Conservation (phyloP, 2,113 vertebrate genomes). For the Microtus oregoni region DNA sequence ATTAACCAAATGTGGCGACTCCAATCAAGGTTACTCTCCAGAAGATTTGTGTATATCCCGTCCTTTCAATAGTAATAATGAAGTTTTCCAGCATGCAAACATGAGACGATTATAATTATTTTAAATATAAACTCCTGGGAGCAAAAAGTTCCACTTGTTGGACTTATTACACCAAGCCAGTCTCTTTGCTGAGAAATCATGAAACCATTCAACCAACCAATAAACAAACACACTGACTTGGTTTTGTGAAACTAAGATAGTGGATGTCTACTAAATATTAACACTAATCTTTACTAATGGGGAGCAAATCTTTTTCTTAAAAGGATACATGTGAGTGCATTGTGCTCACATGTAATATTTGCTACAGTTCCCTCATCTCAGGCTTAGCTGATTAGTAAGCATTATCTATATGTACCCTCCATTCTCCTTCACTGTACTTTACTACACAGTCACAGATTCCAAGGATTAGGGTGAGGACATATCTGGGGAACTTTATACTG, state of each 20-base stretch:
- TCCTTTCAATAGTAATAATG: slow-evolving; percentile 71
- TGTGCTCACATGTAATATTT: not conserved
- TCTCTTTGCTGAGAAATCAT: not conserved
- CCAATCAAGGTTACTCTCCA: slow-evolving; percentile 54
- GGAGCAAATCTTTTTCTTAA: not conserved
- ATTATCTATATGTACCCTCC: not conserved
- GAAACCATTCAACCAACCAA: not conserved
- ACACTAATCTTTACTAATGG: not conserved
- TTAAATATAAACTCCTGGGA: not conserved
- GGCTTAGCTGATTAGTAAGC: not conserved
- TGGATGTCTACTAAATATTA: slow-evolving; percentile 17
- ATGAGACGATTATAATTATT: not conserved
- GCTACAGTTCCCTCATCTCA: not conserved
- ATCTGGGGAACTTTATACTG: not conserved
- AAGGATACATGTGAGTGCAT: not conserved
- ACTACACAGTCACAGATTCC: not conserved
- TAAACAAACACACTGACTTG: not conserved
- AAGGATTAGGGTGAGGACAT: not conserved
- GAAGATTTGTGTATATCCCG: slow-evolving; percentile 47
- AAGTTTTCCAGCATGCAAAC: not conserved
- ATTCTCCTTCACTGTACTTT: not conserved
- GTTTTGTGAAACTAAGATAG: slow-evolving; percentile 28
- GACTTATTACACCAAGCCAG: not conserved
- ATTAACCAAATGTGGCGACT: slow-evolving; percentile 70
- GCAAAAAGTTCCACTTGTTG: not conserved